Base-by-base conservation (phyloP, 2,113 vertebrate species). In the Alosa alosa region DNA sequence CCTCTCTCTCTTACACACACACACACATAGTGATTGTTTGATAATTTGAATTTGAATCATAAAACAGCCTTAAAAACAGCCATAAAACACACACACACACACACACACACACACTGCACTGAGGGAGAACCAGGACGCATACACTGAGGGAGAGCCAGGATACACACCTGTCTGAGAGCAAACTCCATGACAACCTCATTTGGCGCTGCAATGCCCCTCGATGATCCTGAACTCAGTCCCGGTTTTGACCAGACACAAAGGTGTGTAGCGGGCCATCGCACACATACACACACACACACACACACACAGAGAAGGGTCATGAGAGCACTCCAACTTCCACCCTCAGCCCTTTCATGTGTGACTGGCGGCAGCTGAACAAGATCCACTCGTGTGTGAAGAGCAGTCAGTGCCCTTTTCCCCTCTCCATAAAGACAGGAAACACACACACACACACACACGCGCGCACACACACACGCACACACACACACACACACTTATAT, bases 281-380 rank as follows among this genome's bases (percentile, higher is more conserved):
- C 72, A 78, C 72, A 78, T n/a, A 68, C 60, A 68, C 60, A 68
- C 60, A 64, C 64, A 72, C 64, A 72, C n/a, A 6, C 64, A 72
- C 68, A 75, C 31, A 78, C 11, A 41, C 72, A n/a, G 0, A 39
- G 3, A 13, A 78, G 72, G 72, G 31, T 36, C 10, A 78, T 31
- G 25, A 78, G 25, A 78, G 72, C 72, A 36, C 72, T 78, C 36
- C 25, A 78, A 78, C 31, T 9, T 78, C 72, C 13, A 36, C 31
- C 10, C 25, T 39, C 31, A 36, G 31, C 72, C 72, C 31, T 39
- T 60, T 39, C 72, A 78, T 78, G 72, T 78, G 72, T 2, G 25
- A 36, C 31, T 36, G 72, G 25, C 31, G 72, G 25, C 31, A 39
- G 72, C 72, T 36, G 31, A 78, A 39, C 31, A 78, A 78, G 36